Conservation (phyloP, 2,888 invertebrate genomes). For the Helobdella robusta region DNA sequence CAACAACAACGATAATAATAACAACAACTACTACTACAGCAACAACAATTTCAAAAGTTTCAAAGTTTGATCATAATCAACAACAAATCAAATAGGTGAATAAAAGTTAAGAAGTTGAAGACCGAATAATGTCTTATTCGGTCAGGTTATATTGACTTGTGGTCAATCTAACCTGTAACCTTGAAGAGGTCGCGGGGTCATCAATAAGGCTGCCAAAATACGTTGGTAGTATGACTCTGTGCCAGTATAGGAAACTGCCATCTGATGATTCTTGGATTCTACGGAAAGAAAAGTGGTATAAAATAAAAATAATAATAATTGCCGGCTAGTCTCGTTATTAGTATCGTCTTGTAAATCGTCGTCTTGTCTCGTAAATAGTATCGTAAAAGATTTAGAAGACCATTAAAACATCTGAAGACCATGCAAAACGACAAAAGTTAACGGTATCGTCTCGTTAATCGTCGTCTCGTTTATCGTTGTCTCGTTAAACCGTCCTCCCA, state of each 20-base stretch:
- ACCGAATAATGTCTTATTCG: neutral
- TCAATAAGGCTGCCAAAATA: constrained; percentile 67
- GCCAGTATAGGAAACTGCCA: constrained; percentile 71
- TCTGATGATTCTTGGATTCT: constrained; percentile 60
- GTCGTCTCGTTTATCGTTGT: no score
- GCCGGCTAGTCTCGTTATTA: no score
- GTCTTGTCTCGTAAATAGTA: neutral
- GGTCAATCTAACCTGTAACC: constrained; percentile 54
- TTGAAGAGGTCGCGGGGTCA: constrained; percentile 59
- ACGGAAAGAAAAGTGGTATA: no score
- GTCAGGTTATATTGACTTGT: no score
- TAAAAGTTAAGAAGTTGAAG: neutral
- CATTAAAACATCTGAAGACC: neutral
- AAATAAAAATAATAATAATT: no score
- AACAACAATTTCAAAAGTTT: neutral
- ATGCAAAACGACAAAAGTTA: neutral
- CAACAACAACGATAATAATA: neutral
- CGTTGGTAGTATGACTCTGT: constrained; percentile 65
- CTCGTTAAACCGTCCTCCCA: no score
- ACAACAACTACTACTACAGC: neutral
- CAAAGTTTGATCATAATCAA: neutral
- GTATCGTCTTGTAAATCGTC: no score
- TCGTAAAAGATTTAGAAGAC: neutral
- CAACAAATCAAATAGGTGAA: no score
- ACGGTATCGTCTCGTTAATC: no score